phyloP scores from a whole-genome alignment of 1,140 invertebrate species.

The Elysia chlorotica region DNA sequence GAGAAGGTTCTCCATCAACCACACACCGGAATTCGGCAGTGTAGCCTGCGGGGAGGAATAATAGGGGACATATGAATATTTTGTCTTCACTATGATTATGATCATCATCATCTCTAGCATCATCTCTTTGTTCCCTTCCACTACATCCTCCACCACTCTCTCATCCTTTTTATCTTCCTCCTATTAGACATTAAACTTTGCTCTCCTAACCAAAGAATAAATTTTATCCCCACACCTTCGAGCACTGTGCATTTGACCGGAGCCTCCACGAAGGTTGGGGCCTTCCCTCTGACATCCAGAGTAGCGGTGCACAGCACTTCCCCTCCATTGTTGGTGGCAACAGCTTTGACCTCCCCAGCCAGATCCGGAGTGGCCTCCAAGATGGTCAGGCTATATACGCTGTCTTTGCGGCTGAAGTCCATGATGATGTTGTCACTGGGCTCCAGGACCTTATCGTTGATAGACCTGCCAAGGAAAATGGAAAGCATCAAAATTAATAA shows the following conservation, averaged over 20 bases:
- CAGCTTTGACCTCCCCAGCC: conserved; percentile 50
- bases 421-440: conserved; percentile 48
- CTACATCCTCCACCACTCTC: too few relatives aligned
- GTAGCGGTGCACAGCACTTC: conserved; percentile 49
- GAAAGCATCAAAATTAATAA: too few relatives aligned
- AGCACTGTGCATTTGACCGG: conserved; percentile 60
- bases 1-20: conserved; percentile 54
- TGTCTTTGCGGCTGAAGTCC: conserved; percentile 45
- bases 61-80: background rate
- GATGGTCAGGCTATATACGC: conserved; percentile 47
- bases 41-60: conserved; percentile 33
- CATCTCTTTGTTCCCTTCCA: too few relatives aligned
- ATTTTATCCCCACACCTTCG: conserved; percentile 55
- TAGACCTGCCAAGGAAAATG: conserved; percentile 39
- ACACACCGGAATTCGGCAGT: conserved; percentile 55
- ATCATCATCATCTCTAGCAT: too few relatives aligned
- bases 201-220: too few relatives aligned
- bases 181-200: too few relatives aligned
- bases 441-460: conserved; percentile 55
- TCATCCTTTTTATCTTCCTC: too few relatives aligned
- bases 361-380: conserved; percentile 45
- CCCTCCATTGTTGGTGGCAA: conserved; percentile 56
- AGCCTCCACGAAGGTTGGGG: conserved; percentile 52
- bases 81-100: too few relatives aligned
- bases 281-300: conserved; percentile 53